These are phyloP conservation scores for Chironomus riparius DNA, from an alignment of 2,888 invertebrate species.

Conservation along the genomic window DNA sequence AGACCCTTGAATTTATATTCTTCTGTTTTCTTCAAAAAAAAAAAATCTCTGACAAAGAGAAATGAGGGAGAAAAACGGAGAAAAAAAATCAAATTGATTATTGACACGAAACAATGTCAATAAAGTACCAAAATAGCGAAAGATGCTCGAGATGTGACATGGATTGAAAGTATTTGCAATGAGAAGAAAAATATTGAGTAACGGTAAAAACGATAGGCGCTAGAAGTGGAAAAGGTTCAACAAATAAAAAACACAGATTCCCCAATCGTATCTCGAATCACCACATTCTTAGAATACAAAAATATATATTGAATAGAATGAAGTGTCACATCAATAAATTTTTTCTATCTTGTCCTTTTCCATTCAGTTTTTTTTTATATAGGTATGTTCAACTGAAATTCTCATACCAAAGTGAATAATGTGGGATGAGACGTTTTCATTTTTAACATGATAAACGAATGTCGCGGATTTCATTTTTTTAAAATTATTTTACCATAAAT, in stretches of 20 bases:
- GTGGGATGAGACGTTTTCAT: neutral
- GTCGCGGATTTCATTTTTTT: neutral
- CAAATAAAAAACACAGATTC: neutral
- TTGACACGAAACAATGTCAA: constrained; percentile 23
- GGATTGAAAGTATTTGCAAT: constrained; percentile 3
- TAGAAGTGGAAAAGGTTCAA: neutral
- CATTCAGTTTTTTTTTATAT: no score
- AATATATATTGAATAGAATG: neutral
- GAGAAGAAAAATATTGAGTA: no score
- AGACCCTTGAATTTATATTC: no score
- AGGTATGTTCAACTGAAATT: no score
- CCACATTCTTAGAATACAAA: neutral
- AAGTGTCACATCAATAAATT: neutral
- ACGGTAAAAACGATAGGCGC: no score
- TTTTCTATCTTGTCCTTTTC: no score
- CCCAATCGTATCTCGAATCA: neutral
- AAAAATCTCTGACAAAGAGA: no score
- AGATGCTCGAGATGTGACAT: constrained; percentile 1
- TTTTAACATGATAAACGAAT: neutral
- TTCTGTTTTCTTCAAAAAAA: no score
- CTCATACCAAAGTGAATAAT: no score
- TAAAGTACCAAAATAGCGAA: neutral
- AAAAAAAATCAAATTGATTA: constrained; percentile 4
- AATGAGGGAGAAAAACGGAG: no score
- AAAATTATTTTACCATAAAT: constrained; percentile 54